Conservation (phyloP, 1,140 invertebrate genomes). For the Hycleus phaleratus region DNA sequence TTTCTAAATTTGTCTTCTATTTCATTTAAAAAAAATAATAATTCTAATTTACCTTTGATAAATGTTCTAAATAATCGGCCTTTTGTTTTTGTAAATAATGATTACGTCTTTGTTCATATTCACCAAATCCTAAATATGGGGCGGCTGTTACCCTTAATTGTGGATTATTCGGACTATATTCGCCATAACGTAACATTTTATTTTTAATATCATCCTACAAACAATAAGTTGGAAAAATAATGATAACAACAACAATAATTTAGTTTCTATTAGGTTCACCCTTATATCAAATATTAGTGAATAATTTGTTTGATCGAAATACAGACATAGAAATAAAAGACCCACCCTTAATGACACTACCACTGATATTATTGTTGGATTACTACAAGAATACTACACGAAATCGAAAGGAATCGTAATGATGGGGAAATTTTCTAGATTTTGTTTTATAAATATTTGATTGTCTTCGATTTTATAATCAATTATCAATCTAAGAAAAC, state of each 20-base stretch:
- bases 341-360: too few relatives aligned
- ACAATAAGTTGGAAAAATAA: background rate
- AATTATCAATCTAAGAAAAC: too few relatives aligned
- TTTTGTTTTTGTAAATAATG: slow-evolving; percentile 44
- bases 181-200: slow-evolving; percentile 48
- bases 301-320: too few relatives aligned
- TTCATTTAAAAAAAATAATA: background rate
- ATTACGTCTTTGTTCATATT: slow-evolving; percentile 47
- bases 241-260: background rate
- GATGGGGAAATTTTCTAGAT: too few relatives aligned
- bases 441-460: too few relatives aligned
- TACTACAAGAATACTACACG: too few relatives aligned
- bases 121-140: slow-evolving; percentile 46
- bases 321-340: too few relatives aligned
- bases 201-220: slow-evolving; percentile 27
- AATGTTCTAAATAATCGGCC: slow-evolving; percentile 46
- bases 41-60: slow-evolving; percentile 41
- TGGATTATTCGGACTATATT: slow-evolving; percentile 51
- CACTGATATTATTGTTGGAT: too few relatives aligned
- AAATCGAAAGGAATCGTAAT: too few relatives aligned
- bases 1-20: background rate
- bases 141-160: slow-evolving; percentile 43
- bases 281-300: too few relatives aligned
- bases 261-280: background rate
- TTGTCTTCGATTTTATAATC: too few relatives aligned